phyloP scores from a whole-genome alignment of 1,140 invertebrate species.

The Philotrypesis tridentata region DNA sequence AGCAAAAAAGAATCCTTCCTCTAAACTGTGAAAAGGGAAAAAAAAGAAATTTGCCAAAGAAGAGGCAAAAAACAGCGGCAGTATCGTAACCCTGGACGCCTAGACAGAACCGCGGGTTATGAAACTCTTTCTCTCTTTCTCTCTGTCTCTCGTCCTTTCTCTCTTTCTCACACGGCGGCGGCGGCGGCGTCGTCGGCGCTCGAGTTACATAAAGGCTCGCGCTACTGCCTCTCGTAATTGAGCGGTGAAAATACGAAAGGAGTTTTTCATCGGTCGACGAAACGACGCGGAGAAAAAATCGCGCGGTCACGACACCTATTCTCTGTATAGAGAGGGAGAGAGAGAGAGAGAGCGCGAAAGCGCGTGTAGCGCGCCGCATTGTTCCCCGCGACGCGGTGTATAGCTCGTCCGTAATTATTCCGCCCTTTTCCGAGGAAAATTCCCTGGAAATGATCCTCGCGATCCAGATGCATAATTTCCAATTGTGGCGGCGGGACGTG shows the following conservation, averaged over 20 bases:
- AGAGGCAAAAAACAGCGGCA: background rate
- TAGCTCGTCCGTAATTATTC: conserved; percentile 6
- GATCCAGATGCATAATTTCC: background rate
- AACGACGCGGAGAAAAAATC: conserved; percentile 13
- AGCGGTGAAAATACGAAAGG: conserved; percentile 56
- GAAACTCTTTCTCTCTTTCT: conserved; percentile 21
- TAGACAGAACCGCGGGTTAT: background rate
- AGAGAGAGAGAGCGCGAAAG: too few species aligned
- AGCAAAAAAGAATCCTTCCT: too few species aligned
- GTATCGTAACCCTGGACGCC: conserved; percentile 9
- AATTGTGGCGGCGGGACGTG: too few species aligned
- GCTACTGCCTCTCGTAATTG: conserved; percentile 51
- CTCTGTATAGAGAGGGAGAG: too few species aligned
- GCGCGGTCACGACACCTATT: background rate
- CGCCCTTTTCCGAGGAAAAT: background rate
- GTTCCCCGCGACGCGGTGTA: too few species aligned
- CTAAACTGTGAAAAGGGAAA: too few species aligned
- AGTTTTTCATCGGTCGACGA: conserved; percentile 45
- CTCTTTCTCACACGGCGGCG: conserved; percentile 17
- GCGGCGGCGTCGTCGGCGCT: conserved; percentile 7
- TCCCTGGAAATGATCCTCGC: background rate
- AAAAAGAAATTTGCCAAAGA: background rate
- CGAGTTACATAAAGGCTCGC: conserved; percentile 54
- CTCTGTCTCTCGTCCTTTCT: conserved; percentile 14
- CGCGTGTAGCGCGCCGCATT: background rate